Conservation (phyloP, 2,888 invertebrate species). For the Protonemura montana region DNA sequence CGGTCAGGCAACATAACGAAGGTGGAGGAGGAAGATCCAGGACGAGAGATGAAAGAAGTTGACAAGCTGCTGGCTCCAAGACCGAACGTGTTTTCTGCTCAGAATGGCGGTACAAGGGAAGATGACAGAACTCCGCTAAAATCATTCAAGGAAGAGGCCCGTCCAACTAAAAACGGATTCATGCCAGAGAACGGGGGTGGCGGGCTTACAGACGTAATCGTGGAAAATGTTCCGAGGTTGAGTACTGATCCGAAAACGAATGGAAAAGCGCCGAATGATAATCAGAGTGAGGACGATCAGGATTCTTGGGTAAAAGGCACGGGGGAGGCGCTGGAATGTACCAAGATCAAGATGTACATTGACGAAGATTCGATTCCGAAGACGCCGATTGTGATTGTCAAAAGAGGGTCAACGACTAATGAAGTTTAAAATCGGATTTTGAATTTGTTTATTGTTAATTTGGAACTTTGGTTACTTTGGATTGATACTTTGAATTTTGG, state of each 20-base stretch:
- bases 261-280: too few species aligned
- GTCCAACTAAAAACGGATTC: neutral
- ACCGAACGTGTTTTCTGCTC: neutral
- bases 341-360: constrained; percentile 31
- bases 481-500: too few species aligned
- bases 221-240: neutral
- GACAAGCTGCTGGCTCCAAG: constrained; percentile 25
- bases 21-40: constrained; percentile 19
- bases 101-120: neutral
- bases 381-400: constrained; percentile 25
- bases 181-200: neutral
- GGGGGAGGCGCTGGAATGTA: neutral
- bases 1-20: neutral
- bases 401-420: neutral
- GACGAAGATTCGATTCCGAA: constrained; percentile 31
- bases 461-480: too few species aligned
- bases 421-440: neutral
- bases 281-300: neutral
- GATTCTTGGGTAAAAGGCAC: neutral
- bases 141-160: neutral
- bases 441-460: neutral
- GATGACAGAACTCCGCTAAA: neutral
- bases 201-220: neutral
- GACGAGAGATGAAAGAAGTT: constrained; percentile 39
- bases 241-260: neutral